A percentile compares a stretch with the other conserved stretches of the same genome.
Evolutionary conservation across 2,888 invertebrate genomes (phyloP).

Genomic region (Drosophila paramelanica): DNA sequence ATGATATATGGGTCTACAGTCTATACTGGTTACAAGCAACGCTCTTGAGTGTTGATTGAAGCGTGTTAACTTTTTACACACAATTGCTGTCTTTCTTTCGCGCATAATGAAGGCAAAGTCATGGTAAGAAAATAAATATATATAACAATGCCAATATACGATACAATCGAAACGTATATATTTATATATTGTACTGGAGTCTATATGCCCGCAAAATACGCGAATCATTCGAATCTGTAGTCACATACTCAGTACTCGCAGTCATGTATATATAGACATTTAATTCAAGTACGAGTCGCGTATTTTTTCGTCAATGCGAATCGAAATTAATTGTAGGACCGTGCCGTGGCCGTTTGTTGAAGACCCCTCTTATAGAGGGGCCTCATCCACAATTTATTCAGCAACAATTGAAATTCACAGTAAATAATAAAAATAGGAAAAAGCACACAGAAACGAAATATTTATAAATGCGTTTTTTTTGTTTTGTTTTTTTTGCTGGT

Average conservation of each 20-base stretch:
- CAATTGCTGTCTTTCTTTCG: not conserved
- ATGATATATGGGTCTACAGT: constrained; percentile 39
- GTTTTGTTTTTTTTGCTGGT: constrained; percentile 10
- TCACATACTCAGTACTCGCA: constrained; percentile 6
- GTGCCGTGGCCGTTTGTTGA: constrained; percentile 25
- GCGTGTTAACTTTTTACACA: constrained; percentile 43
- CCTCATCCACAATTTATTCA: constrained; percentile 34
- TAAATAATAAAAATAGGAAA: constrained; percentile 43
- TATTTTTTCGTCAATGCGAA: constrained; percentile 70
- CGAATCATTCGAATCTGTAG: constrained; percentile 35
- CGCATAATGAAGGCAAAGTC: constrained; percentile 58
- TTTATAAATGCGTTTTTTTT: constrained; percentile 14
- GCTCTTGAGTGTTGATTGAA: constrained; percentile 49
- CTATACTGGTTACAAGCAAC: constrained; percentile 14
- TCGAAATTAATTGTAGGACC: constrained; percentile 72
- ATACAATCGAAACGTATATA: constrained; percentile 10
- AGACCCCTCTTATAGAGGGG: not conserved
- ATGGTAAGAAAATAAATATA: constrained; percentile 7
- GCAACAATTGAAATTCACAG: constrained; percentile 56
- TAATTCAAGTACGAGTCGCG: constrained; percentile 64
- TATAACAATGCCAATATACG: constrained; percentile 11
- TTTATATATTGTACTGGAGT: constrained; percentile 17
- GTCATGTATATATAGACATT: constrained; percentile 12
- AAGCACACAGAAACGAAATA: constrained; percentile 19
- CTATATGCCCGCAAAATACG: constrained; percentile 22